Percentiles rank a stretch among this genome's conserved stretches.
phyloP scores from a whole-genome alignment of 2,888 invertebrate genomes.

The Allolobophora icterica region DNA sequence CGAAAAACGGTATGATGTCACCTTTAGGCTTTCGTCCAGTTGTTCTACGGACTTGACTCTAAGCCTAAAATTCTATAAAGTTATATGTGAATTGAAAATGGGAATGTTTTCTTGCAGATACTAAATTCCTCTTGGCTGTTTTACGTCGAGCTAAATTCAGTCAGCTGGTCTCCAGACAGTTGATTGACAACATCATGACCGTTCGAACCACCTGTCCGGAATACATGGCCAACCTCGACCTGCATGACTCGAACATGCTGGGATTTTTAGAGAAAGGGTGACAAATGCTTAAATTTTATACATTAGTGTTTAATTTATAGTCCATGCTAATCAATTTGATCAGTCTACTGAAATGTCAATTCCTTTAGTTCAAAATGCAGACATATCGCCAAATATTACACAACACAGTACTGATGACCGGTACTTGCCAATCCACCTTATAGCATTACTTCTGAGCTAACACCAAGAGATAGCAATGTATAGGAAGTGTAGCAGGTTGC shows the following conservation, averaged over 20 bases:
- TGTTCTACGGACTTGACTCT: too few species aligned
- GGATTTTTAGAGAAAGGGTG: neutral
- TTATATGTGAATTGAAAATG: too few species aligned
- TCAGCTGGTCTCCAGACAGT: constrained; percentile 39
- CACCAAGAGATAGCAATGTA: too few species aligned
- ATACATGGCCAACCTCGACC: constrained; percentile 30
- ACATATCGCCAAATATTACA: neutral
- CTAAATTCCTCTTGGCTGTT: constrained; percentile 33
- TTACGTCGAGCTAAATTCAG: constrained; percentile 42
- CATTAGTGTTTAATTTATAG: neutral
- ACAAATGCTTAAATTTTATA: neutral
- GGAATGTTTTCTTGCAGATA: constrained; percentile 30
- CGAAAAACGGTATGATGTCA: too few species aligned
- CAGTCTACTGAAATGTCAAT: neutral
- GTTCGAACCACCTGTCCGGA: constrained; percentile 26
- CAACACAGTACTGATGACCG: neutral
- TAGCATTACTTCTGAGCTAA: neutral
- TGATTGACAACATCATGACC: constrained; percentile 35
- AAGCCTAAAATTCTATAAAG: too few species aligned
- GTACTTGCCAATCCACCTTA: neutral
- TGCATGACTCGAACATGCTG: neutral
- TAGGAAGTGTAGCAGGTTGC: too few species aligned
- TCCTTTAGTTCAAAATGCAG: neutral
- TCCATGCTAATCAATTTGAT: neutral
- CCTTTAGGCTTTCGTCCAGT: too few species aligned